phyloP scores from a whole-genome alignment of 2,113 vertebrate genomes.

The Myotis brandtii region DNA sequence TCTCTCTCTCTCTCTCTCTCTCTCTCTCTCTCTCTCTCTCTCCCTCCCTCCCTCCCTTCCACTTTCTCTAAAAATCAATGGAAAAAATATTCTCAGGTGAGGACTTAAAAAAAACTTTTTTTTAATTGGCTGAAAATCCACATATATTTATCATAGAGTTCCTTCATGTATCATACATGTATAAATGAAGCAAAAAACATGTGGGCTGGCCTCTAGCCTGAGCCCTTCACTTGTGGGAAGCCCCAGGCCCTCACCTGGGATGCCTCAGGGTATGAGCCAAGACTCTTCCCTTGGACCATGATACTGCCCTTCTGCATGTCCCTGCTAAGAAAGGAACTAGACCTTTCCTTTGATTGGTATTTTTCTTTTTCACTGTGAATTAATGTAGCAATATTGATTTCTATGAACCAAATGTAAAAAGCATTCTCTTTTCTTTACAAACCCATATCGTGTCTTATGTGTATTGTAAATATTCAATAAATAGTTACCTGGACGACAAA shows the following conservation, averaged over 20 bases:
- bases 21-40: rapidly evolving
- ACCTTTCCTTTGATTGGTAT: not conserved
- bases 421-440: not conserved
- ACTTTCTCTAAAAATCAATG: too few species aligned
- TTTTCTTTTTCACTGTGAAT: not conserved
- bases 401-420: not conserved
- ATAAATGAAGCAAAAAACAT: not conserved
- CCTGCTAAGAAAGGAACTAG: not conserved
- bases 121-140: not conserved
- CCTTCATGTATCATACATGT: not conserved
- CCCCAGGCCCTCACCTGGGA: not conserved
- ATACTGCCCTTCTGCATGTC: not conserved
- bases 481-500: not conserved
- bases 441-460: not conserved
- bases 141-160: not conserved
- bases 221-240: not conserved
- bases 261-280: not conserved
- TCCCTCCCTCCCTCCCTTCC: too few species aligned
- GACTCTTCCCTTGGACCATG: not conserved
- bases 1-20: too few species aligned
- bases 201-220: not conserved
- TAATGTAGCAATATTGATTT: not conserved
- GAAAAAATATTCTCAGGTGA: too few species aligned
- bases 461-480: not conserved
- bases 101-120: too few species aligned